Evolutionary conservation across 1,140 invertebrate genomes (phyloP).

Genomic region (Drosophila nebulosa): DNA sequence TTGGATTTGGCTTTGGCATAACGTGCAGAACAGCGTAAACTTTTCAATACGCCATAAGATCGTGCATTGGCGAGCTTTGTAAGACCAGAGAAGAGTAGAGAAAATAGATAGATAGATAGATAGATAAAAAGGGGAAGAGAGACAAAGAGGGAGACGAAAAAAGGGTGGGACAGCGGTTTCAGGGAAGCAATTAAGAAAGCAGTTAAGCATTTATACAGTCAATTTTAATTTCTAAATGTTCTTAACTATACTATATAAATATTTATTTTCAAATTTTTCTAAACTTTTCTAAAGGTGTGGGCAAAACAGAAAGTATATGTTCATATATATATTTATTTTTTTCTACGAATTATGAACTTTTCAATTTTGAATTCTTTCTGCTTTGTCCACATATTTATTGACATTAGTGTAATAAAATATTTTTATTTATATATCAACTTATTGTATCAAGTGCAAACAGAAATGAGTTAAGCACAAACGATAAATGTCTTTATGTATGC

Average conservation of each 20-base stretch:
- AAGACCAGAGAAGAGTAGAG: not conserved
- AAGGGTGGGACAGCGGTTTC: not conserved
- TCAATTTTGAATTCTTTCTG: not conserved
- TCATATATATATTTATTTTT: too few species aligned
- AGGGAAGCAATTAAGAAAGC: not conserved
- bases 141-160: constrained; percentile 10
- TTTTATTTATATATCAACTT: not conserved
- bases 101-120: not conserved
- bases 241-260: too few species aligned
- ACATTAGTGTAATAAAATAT: not conserved
- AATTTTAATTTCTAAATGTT: not conserved
- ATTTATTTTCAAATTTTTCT: too few species aligned
- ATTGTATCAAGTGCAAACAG: not conserved
- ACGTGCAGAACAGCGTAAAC: constrained; percentile 59
- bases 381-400: not conserved
- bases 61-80: constrained; percentile 63
- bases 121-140: constrained; percentile 15
- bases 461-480: not conserved
- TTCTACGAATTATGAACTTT: too few species aligned
- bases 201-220: not conserved
- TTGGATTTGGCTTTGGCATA: constrained; percentile 64
- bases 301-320: not conserved
- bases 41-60: constrained; percentile 67
- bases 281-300: too few species aligned
- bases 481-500: not conserved